phyloP scores from a whole-genome alignment of 2,888 invertebrate genomes.

The Sesia bembeciformis region DNA sequence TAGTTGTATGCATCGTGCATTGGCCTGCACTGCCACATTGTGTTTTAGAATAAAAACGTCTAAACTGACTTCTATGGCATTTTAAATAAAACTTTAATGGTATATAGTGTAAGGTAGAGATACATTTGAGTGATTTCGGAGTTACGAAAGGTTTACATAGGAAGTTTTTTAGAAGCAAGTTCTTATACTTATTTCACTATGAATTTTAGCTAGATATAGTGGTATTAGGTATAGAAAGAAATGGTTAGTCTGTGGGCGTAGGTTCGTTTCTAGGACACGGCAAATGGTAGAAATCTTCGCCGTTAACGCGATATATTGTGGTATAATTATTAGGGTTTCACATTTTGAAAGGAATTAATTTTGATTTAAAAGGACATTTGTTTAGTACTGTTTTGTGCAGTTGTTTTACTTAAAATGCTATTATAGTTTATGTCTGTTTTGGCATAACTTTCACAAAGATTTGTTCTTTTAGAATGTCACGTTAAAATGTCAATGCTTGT shows the following conservation, averaged over 20 bases:
- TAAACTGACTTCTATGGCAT: constrained; percentile 13
- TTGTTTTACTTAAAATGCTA: background rate
- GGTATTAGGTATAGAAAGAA: constrained; percentile 67
- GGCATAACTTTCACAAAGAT: no score
- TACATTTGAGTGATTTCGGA: background rate
- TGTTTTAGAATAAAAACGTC: constrained; percentile 22
- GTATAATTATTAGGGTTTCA: constrained; percentile 23
- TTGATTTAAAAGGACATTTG: background rate
- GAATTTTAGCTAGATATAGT: constrained; percentile 70
- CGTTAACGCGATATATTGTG: constrained; percentile 30
- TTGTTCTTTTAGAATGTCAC: no score
- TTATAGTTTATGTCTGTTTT: no score
- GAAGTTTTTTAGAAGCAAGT: constrained; percentile 61
- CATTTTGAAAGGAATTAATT: background rate
- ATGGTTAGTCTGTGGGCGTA: constrained; percentile 60
- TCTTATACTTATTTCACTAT: constrained; percentile 71
- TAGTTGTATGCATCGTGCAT: constrained; percentile 74
- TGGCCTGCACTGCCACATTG: constrained; percentile 65
- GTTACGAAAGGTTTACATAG: constrained; percentile 4
- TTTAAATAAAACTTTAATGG: constrained; percentile 14
- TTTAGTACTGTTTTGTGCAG: background rate
- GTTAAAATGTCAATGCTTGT: no score
- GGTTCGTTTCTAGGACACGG: constrained; percentile 65
- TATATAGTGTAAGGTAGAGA: background rate
- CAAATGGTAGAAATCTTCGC: constrained; percentile 64